A percentile compares a stretch with the other conserved stretches of the same genome.
Evolutionary conservation across 2,113 vertebrate genomes (phyloP).

Genomic region (Hippoglossus stenolepis): DNA sequence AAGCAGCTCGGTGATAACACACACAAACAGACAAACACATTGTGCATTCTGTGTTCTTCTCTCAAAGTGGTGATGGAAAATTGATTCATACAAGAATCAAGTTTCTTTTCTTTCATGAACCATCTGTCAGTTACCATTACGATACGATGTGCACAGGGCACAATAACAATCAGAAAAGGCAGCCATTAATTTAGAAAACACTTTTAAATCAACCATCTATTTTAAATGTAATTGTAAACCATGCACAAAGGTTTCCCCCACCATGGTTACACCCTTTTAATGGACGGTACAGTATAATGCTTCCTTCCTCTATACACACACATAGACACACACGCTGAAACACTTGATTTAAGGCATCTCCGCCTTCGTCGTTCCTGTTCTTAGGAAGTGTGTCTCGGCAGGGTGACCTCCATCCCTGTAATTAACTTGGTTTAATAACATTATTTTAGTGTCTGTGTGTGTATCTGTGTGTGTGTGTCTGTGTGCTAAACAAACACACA

Average conservation of each 20-base stretch:
- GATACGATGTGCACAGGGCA: not conserved
- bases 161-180: not conserved
- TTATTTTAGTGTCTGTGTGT: conserved; percentile 28
- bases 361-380: conserved; percentile 26
- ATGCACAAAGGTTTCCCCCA: not conserved
- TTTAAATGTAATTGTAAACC: not conserved
- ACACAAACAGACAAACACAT: not conserved
- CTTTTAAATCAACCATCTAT: not conserved
- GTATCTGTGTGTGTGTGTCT: not conserved
- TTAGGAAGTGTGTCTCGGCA: conserved; percentile 33
- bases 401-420: conserved; percentile 54
- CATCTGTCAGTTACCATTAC: not conserved
- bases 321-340: not conserved
- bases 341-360: conserved; percentile 16
- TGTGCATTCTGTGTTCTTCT: not conserved
- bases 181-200: not conserved
- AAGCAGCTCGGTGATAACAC: conserved; percentile 18
- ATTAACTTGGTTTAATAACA: conserved; percentile 58
- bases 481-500: conserved; percentile 19
- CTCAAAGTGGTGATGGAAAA: not conserved
- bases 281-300: not conserved
- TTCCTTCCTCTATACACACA: conserved; percentile 24
- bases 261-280: not conserved
- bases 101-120: not conserved
- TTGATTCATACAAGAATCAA: not conserved